Evolutionary conservation across 30 jellyfish, hydroid and myxozoan genomes (phyloP).

Genomic region (Haliclystus octoradiatus): DNA sequence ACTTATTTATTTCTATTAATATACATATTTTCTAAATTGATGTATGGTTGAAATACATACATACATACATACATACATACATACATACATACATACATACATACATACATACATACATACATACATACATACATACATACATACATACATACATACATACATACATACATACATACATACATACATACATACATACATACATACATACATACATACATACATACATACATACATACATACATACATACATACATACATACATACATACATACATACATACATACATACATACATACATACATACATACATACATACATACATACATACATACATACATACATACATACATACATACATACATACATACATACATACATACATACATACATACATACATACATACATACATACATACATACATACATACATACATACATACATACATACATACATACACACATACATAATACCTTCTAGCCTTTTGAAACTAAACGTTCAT

Average conservation of each 20-base stretch:
- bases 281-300: slow-evolving; percentile 42
- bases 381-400: slow-evolving; percentile 56
- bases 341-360: slow-evolving; percentile 57
- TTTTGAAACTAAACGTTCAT: too few relatives aligned
- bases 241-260: slow-evolving; percentile 37
- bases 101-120: slow-evolving; percentile 37
- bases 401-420: slow-evolving; percentile 39
- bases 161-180: slow-evolving; percentile 39
- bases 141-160: slow-evolving; percentile 31
- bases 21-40: too few relatives aligned
- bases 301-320: slow-evolving; percentile 47
- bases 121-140: slow-evolving; percentile 41
- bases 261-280: slow-evolving; percentile 41
- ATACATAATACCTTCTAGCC: slow-evolving; percentile 1
- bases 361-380: slow-evolving; percentile 59
- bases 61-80: too few relatives aligned
- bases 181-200: slow-evolving; percentile 42
- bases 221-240: slow-evolving; percentile 41
- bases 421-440: slow-evolving; percentile 3
- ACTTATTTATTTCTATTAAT: too few relatives aligned
- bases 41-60: too few relatives aligned
- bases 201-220: slow-evolving; percentile 33
- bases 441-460: slow-evolving; percentile 9
- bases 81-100: slow-evolving; percentile 35
- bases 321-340: slow-evolving; percentile 53